Conservation (phyloP, 53 echinoderm and acorn worm species). For the Echinometra lucunter region DNA sequence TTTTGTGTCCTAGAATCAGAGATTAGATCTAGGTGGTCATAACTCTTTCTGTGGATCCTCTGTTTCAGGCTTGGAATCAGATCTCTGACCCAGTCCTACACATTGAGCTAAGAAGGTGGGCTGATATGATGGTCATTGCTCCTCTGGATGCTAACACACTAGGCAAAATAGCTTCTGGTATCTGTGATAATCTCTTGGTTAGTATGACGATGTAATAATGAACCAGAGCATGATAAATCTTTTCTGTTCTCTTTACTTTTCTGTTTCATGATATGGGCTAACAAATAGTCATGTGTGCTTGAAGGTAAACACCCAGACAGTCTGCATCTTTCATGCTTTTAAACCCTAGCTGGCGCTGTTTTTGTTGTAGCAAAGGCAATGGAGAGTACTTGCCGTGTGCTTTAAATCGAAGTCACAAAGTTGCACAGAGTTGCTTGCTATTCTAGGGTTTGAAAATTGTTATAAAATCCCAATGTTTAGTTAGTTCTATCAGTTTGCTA, state of each 20-base stretch:
- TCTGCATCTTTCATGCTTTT: too few relatives aligned
- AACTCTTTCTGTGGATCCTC: background rate
- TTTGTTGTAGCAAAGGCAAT: background rate
- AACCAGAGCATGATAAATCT: background rate
- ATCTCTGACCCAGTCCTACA: conserved; percentile 92
- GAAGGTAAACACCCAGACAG: too few relatives aligned
- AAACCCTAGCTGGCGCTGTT: background rate
- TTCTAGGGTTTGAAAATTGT: background rate
- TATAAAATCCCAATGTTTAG: too few relatives aligned
- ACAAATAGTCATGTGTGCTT: too few relatives aligned
- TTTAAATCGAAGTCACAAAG: background rate
- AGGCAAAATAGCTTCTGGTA: conserved; percentile 87
- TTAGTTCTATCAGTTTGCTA: too few relatives aligned
- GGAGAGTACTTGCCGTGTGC: background rate
- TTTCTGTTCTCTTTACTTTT: background rate
- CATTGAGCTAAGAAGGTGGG: conserved; percentile 92
- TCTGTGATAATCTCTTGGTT: conserved; percentile 97
- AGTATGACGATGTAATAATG: conserved; percentile 55
- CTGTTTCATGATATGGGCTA: too few relatives aligned
- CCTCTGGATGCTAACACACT: conserved; percentile 98
- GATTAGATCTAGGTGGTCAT: background rate
- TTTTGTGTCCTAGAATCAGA: background rate
- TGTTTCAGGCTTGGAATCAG: conserved; percentile 85
- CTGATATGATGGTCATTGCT: conserved; percentile 90
- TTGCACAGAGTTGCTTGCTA: background rate